Conservation (phyloP, 2,888 invertebrate genomes). For the Lasioglossum marginatum region DNA sequence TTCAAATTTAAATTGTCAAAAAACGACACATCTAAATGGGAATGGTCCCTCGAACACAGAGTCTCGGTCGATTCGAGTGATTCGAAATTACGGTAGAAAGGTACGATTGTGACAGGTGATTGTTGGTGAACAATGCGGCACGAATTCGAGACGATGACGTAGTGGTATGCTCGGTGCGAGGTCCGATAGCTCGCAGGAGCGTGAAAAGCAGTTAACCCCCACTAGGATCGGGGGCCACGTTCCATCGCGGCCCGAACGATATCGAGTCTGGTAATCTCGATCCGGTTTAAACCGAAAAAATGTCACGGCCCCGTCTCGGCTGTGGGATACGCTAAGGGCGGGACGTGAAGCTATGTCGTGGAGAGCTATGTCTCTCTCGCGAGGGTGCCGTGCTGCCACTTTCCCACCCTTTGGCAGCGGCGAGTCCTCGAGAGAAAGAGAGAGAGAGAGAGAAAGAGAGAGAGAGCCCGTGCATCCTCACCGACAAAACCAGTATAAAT, state of each 20-base stretch:
- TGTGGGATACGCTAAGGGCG: conserved; percentile 68
- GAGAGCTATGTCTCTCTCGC: conserved; percentile 34
- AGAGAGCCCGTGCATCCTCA: conserved; percentile 5
- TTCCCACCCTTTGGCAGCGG: conserved; percentile 67
- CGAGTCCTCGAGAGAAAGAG: not conserved
- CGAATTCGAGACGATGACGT: conserved; percentile 54
- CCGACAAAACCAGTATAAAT: conserved; percentile 55
- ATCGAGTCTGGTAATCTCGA: conserved; percentile 73
- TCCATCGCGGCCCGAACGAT: conserved; percentile 66
- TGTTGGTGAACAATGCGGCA: not conserved
- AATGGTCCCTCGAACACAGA: not conserved
- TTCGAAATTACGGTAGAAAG: not conserved
- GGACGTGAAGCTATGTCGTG: conserved; percentile 76
- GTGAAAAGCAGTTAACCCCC: conserved; percentile 69
- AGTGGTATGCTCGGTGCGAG: conserved; percentile 58
- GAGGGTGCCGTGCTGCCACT: conserved; percentile 62
- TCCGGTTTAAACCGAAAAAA: conserved; percentile 71
- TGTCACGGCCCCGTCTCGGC: conserved; percentile 45
- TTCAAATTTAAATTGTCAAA: not conserved
- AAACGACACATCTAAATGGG: not conserved
- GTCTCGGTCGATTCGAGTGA: not conserved
- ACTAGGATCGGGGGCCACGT: conserved; percentile 61
- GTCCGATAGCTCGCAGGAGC: conserved; percentile 58
- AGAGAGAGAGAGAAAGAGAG: not conserved
- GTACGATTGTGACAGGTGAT: conserved; percentile 1